These are phyloP conservation scores for Cyclophora punctaria DNA, from an alignment of 2,888 invertebrate genomes.

Conservation along the genomic window DNA sequence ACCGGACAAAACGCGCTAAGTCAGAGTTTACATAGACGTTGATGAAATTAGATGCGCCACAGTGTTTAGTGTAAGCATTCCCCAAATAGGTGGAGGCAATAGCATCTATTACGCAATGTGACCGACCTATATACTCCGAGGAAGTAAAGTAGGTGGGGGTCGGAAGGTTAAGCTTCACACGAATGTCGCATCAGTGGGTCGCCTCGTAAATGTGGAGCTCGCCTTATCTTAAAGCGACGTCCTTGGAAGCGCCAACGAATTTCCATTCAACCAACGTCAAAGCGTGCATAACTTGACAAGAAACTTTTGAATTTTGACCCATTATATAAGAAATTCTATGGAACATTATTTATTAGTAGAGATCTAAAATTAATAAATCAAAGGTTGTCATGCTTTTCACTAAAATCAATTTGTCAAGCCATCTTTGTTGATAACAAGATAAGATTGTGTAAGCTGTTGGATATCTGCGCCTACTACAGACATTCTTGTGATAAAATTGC, in stretches of 20 bases:
- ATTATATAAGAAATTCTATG: no score
- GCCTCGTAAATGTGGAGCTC: slow-evolving; percentile 19
- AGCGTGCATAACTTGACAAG: no score
- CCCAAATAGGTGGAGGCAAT: slow-evolving; percentile 26
- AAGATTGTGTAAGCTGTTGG: slow-evolving; percentile 13
- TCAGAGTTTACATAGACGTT: slow-evolving; percentile 17
- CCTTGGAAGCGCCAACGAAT: slow-evolving; percentile 29
- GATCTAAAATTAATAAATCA: slow-evolving; percentile 1
- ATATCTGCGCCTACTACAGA: neutral
- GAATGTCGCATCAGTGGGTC: slow-evolving; percentile 29
- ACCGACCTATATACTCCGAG: slow-evolving; percentile 35
- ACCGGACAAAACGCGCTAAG: no score
- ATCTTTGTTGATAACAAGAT: slow-evolving; percentile 7
- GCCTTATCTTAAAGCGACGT: slow-evolving; percentile 25
- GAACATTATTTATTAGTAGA: no score
- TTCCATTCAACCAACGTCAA: slow-evolving; percentile 20
- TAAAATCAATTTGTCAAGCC: slow-evolving; percentile 6
- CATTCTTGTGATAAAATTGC: no score
- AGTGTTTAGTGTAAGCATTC: slow-evolving; percentile 23
- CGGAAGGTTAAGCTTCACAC: slow-evolving; percentile 49
- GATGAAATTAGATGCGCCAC: slow-evolving; percentile 24
- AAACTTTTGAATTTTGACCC: no score
- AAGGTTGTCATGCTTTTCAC: slow-evolving; percentile 2
- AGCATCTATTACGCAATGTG: slow-evolving; percentile 46
- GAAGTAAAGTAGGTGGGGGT: slow-evolving; percentile 22